Conservation (phyloP, 2,113 vertebrate genomes). For the Pelecanoides urinatrix region DNA sequence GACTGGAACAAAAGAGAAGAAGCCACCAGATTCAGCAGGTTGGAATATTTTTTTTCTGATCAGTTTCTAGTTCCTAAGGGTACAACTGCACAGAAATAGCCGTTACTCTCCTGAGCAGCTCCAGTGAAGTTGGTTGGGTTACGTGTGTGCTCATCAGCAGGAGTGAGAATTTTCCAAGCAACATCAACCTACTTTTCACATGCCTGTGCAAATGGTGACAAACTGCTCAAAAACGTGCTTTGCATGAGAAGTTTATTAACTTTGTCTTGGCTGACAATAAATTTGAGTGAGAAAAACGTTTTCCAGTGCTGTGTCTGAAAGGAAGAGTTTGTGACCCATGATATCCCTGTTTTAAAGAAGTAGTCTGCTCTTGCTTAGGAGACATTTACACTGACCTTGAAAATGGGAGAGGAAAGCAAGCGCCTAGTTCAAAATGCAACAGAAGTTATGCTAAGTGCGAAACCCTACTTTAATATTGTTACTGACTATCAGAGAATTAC, state of each 20-base stretch:
- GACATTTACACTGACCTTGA: not conserved
- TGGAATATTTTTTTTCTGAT: not conserved
- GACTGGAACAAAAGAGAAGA: slow-evolving; percentile 77
- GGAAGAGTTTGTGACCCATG: not conserved
- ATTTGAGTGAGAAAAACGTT: not conserved
- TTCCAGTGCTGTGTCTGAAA: not conserved
- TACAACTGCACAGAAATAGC: not conserved
- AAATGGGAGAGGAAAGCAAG: not conserved
- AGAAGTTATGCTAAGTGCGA: not conserved
- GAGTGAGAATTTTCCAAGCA: not conserved
- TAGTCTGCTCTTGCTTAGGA: not conserved
- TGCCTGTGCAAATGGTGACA: not conserved
- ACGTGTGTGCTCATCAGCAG: not conserved
- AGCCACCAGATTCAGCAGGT: slow-evolving; percentile 81
- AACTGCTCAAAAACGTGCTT: not conserved
- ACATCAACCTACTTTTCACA: not conserved
- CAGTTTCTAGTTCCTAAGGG: not conserved
- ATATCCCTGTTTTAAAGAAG: not conserved
- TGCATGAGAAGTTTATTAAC: not conserved
- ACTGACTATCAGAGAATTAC: not conserved
- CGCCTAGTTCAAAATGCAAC: not conserved
- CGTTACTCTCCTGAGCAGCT: not conserved
- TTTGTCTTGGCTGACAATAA: not conserved
- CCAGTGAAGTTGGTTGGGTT: not conserved
- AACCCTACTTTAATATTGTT: not conserved